phyloP scores from a whole-genome alignment of 2,888 invertebrate species.

The Halocaridina rubra region DNA sequence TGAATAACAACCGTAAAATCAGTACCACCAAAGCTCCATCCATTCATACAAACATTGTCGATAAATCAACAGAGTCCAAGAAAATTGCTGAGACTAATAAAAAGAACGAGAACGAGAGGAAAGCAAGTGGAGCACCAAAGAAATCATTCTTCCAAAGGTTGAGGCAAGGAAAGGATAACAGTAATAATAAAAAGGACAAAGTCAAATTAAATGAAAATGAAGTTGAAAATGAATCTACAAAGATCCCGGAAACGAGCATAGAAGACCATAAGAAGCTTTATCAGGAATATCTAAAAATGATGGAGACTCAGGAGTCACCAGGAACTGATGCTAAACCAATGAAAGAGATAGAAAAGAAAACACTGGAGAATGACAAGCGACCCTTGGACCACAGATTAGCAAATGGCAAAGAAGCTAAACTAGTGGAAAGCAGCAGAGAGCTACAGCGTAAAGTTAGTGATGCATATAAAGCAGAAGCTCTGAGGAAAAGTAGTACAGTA shows the following conservation, averaged over 20 bases:
- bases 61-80: background rate
- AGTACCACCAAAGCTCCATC: background rate
- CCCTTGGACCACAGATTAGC: background rate
- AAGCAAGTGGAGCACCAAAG: background rate
- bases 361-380: background rate
- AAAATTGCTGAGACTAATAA: background rate
- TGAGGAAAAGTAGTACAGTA: background rate
- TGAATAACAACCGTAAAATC: background rate
- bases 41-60: background rate
- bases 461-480: background rate
- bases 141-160: background rate
- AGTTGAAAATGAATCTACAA: background rate
- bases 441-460: constrained; percentile 12
- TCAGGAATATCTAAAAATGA: constrained; percentile 13
- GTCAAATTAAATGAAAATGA: background rate
- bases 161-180: background rate
- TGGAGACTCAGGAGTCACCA: background rate
- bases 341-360: background rate
- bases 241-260: background rate
- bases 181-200: background rate
- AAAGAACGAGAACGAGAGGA: background rate
- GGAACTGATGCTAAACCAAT: background rate
- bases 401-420: background rate
- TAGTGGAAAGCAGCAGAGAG: background rate
- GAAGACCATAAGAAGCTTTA: background rate